These are phyloP conservation scores for Choristoneura rosaceana DNA, from an alignment of 2,888 invertebrate species.

Conservation along the genomic window DNA sequence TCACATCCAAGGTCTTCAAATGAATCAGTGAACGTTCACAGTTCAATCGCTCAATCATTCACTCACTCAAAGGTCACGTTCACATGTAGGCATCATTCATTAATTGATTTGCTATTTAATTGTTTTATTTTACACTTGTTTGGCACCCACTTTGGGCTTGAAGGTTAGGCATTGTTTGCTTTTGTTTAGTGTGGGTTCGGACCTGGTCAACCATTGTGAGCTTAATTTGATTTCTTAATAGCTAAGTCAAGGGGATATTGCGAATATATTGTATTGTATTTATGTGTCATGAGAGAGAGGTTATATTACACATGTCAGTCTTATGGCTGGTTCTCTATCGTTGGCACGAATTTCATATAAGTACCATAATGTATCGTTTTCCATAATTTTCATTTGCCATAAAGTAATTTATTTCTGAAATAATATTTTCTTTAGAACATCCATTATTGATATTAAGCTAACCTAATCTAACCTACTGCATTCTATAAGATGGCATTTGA, in stretches of 20 bases:
- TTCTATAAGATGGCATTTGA: no score
- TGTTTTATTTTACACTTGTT: slow-evolving; percentile 41
- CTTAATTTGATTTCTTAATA: slow-evolving; percentile 23
- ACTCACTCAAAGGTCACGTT: slow-evolving; percentile 52
- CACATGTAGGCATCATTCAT: slow-evolving; percentile 47
- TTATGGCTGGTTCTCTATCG: no score
- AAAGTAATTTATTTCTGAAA: no score
- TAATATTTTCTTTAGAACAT: no score
- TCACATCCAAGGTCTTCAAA: slow-evolving; percentile 46
- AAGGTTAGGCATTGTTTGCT: slow-evolving; percentile 37
- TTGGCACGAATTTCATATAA: no score
- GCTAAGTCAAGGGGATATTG: slow-evolving; percentile 2
- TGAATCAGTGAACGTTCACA: slow-evolving; percentile 52
- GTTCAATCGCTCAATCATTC: slow-evolving; percentile 41
- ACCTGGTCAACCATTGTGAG: slow-evolving; percentile 26
- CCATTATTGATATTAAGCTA: no score
- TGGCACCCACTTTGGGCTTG: slow-evolving; percentile 36
- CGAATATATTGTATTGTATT: not conserved
- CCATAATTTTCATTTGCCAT: no score
- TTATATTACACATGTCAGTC: no score
- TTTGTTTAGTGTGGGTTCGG: slow-evolving; percentile 30
- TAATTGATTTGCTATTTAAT: slow-evolving; percentile 40
- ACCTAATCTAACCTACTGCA: no score
- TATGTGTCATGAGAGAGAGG: not conserved
- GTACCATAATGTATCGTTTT: no score